These are phyloP conservation scores for Sinella curviseta DNA, from an alignment of 1,140 invertebrate genomes.

Conservation along the genomic window DNA sequence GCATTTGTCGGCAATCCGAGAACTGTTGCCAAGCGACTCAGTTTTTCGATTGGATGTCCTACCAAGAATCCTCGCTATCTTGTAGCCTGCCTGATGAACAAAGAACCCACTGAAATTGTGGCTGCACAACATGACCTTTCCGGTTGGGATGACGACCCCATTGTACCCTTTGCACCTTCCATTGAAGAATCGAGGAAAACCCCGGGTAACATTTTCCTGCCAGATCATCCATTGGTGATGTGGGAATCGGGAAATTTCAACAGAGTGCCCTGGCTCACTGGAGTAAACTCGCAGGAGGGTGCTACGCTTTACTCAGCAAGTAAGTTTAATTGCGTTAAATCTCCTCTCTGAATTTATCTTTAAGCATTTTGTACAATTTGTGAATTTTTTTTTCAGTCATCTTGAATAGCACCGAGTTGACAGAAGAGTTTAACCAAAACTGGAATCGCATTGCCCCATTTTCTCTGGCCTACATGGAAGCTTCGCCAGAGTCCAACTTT, in stretches of 20 bases:
- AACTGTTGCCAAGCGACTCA: conserved; percentile 33
- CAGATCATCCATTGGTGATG: conserved; percentile 29
- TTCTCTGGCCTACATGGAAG: conserved; percentile 33
- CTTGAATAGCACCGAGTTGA: conserved; percentile 33
- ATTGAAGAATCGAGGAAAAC: conserved; percentile 26
- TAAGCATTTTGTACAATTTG: not conserved
- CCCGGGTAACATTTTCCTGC: conserved; percentile 26
- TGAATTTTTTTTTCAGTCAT: conserved; percentile 31
- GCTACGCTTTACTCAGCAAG: conserved; percentile 37
- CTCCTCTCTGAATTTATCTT: not conserved
- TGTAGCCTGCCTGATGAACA: conserved; percentile 37
- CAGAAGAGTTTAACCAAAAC: conserved; percentile 38
- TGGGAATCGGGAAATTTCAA: conserved; percentile 22
- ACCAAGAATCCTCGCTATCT: conserved; percentile 28
- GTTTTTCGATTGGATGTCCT: conserved; percentile 31
- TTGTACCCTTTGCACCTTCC: conserved; percentile 31
- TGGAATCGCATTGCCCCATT: conserved; percentile 38
- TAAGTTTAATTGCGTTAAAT: conserved; percentile 8
- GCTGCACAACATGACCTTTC: conserved; percentile 35
- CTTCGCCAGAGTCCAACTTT: not conserved
- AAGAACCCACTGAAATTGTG: conserved; percentile 35
- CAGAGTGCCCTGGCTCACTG: conserved; percentile 34
- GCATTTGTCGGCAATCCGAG: conserved; percentile 32
- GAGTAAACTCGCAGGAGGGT: conserved; percentile 32
- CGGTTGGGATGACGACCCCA: conserved; percentile 37